Conservation (phyloP, 2,797 vertebrate genomes). For the Acipenser oxyrinchus region DNA sequence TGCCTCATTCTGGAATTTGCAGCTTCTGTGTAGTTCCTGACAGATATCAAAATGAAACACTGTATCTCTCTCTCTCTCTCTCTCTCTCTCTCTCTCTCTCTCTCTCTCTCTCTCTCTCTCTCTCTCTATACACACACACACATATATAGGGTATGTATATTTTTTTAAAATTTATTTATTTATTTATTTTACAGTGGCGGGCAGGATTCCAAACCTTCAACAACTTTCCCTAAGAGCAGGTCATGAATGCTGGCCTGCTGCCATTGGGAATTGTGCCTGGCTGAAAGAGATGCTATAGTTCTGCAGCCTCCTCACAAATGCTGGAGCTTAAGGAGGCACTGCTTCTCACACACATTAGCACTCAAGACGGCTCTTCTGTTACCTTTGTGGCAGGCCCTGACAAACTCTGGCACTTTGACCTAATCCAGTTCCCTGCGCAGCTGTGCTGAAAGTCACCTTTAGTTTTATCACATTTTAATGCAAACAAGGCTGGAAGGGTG, state of each 20-base stretch:
- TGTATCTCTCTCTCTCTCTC: slow-evolving; percentile 1
- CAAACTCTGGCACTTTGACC: slow-evolving; percentile 68
- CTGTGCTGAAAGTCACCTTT: slow-evolving; percentile 74
- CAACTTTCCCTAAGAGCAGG: slow-evolving; percentile 43
- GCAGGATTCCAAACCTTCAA: slow-evolving; percentile 31
- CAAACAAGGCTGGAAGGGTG: slow-evolving; percentile 76
- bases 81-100: too few relatives aligned
- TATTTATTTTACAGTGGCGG: too few relatives aligned
- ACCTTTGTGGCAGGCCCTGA: slow-evolving; percentile 48
- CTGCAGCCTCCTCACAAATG: slow-evolving; percentile 50
- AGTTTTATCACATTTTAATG: slow-evolving; percentile 87
- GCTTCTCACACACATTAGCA: slow-evolving; percentile 50
- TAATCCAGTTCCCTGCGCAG: slow-evolving; percentile 83
- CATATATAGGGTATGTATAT: too few relatives aligned
- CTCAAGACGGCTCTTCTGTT: slow-evolving; percentile 39
- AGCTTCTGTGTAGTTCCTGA: neutral
- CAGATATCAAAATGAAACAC: neutral
- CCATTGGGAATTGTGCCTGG: slow-evolving; percentile 45
- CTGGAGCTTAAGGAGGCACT: slow-evolving; percentile 54
- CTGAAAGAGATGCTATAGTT: slow-evolving; percentile 50
- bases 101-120: too few relatives aligned
- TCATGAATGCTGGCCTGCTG: slow-evolving; percentile 52
- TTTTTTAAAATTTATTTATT: too few relatives aligned
- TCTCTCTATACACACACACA: too few relatives aligned
- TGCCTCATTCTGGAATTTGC: neutral